phyloP scores from a whole-genome alignment of 2,113 vertebrate genomes.

The Platichthys stellatus region DNA sequence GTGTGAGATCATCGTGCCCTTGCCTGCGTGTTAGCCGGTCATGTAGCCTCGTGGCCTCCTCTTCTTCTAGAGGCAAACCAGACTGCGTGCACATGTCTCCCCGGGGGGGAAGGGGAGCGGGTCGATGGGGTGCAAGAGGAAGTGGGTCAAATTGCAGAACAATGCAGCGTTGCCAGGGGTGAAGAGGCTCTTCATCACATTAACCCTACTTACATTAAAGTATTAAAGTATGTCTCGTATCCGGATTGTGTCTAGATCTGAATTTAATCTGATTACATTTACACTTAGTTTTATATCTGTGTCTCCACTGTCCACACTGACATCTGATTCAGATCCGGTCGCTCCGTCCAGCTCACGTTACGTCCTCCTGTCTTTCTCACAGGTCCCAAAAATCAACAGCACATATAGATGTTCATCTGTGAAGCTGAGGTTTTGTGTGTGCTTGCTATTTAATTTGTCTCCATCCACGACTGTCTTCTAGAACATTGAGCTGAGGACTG shows the following conservation, averaged over 20 bases:
- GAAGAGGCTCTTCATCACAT: background rate
- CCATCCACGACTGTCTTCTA: too few species aligned
- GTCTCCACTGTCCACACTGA: background rate
- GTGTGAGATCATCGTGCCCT: slow-evolving; percentile 43
- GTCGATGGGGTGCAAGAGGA: slow-evolving; percentile 12
- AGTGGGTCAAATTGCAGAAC: slow-evolving; percentile 14
- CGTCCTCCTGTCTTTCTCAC: background rate
- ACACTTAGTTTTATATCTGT: background rate
- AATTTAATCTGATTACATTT: background rate
- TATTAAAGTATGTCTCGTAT: background rate
- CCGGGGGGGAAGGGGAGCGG: background rate
- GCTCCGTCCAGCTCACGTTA: background rate
- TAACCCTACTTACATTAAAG: background rate
- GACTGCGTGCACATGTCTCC: slow-evolving; percentile 26
- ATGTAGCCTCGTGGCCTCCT: slow-evolving; percentile 7
- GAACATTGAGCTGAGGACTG: too few species aligned
- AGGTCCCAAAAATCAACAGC: background rate
- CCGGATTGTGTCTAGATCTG: background rate
- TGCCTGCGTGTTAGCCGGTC: slow-evolving; percentile 9
- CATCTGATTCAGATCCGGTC: too few species aligned
- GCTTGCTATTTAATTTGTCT: background rate
- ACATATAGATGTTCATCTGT: background rate
- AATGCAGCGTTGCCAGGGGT: background rate
- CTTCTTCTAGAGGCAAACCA: slow-evolving; percentile 25
- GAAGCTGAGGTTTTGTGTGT: background rate